These are phyloP conservation scores for Callyntrura guangdongensis DNA, from an alignment of 2,888 invertebrate genomes.

Conservation along the genomic window DNA sequence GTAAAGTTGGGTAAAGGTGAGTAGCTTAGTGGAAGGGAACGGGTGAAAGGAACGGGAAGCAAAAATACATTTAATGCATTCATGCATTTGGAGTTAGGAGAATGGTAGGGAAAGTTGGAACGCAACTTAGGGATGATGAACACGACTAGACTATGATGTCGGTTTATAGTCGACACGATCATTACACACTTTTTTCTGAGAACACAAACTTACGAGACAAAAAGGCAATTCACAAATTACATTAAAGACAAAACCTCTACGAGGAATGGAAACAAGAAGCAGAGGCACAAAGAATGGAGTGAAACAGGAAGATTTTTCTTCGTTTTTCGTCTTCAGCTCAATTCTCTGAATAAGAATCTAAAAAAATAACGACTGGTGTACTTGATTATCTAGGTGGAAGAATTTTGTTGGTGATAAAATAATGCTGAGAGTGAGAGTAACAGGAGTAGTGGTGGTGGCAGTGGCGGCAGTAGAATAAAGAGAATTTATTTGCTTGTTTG, in stretches of 20 bases:
- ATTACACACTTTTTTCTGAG: slow-evolving; percentile 29
- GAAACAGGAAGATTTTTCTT: slow-evolving; percentile 44
- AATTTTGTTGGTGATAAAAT: neutral
- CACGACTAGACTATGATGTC: neutral
- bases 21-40: neutral
- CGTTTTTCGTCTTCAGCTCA: neutral
- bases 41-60: slow-evolving; percentile 3
- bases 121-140: neutral
- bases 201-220: slow-evolving; percentile 31
- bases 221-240: slow-evolving; percentile 71
- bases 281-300: no score
- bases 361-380: neutral
- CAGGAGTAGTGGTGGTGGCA: neutral
- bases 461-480: neutral
- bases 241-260: slow-evolving; percentile 53
- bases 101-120: neutral
- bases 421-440: no score
- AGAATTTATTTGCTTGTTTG: slow-evolving; percentile 57
- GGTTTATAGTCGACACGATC: neutral
- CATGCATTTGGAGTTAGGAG: neutral
- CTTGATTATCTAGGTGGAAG: neutral
- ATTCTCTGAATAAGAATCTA: neutral
- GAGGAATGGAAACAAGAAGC: neutral
- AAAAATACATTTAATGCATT: neutral
- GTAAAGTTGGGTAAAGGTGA: neutral